Percentiles rank a stretch among this genome's conserved stretches.
These are phyloP conservation scores for Hypanus sabinus DNA, from an alignment of 2,113 vertebrate genomes.

Conservation along the genomic window DNA sequence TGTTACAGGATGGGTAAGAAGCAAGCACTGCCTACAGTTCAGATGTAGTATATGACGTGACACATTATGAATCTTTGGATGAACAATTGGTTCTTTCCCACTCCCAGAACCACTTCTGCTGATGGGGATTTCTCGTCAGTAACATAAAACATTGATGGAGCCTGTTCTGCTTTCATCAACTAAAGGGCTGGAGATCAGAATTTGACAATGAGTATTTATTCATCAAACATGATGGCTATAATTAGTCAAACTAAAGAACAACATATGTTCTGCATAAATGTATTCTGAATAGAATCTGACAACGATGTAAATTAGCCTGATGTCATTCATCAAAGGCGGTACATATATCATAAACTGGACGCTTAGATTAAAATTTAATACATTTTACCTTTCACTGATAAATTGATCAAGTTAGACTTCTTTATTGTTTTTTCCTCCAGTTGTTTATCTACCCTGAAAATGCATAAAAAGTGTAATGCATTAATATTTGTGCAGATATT, in stretches of 20 bases:
- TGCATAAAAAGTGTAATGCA: neutral
- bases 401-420: slow-evolving; percentile 54
- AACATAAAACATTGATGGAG: neutral
- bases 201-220: neutral
- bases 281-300: neutral
- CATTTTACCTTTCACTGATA: slow-evolving; percentile 55
- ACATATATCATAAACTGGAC: neutral
- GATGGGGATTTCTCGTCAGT: neutral
- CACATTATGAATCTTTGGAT: neutral
- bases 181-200: neutral
- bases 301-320: neutral
- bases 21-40: neutral
- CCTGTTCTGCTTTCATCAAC: neutral
- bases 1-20: neutral
- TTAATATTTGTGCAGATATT: neutral
- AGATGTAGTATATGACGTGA: neutral
- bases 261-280: neutral
- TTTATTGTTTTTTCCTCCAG: slow-evolving; percentile 42
- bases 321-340: neutral
- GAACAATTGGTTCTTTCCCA: too few species aligned
- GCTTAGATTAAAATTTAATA: neutral
- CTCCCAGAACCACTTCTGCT: too few species aligned
- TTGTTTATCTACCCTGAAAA: slow-evolving; percentile 47
- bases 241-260: neutral
- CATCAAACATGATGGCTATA: neutral